phyloP scores from a whole-genome alignment of 1,140 invertebrate species.

The Drosophila kanapiae region DNA sequence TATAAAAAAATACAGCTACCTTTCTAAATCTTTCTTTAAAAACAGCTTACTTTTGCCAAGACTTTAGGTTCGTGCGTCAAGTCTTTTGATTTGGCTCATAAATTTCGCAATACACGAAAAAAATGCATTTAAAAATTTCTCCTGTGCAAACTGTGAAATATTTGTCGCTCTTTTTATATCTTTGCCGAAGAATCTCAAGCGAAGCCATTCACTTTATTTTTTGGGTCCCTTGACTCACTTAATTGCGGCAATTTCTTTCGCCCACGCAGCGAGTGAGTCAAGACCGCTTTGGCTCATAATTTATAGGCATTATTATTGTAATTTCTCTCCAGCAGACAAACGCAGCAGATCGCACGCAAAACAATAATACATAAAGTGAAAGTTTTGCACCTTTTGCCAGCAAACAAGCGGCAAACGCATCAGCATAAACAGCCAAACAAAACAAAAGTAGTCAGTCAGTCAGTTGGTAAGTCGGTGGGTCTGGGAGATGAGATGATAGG shows the following conservation, averaged over 20 bases:
- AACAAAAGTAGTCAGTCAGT: slow-evolving; percentile 35
- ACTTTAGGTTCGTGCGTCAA: slow-evolving; percentile 51
- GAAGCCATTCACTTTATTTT: slow-evolving; percentile 37
- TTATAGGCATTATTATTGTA: slow-evolving; percentile 80
- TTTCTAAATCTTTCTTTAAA: neutral
- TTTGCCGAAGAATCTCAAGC: slow-evolving; percentile 41
- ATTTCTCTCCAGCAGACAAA: slow-evolving; percentile 58
- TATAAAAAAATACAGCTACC: neutral
- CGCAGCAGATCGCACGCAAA: slow-evolving; percentile 71
- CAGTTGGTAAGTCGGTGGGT: slow-evolving; percentile 32
- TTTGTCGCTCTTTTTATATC: slow-evolving; percentile 30
- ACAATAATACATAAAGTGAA: slow-evolving; percentile 79
- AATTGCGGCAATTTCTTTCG: slow-evolving; percentile 64
- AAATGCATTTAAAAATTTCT: slow-evolving; percentile 19
- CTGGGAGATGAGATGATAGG: slow-evolving; percentile 27
- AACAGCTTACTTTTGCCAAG: neutral
- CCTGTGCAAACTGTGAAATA: slow-evolving; percentile 18
- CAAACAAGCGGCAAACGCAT: slow-evolving; percentile 62
- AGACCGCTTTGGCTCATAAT: slow-evolving; percentile 63
- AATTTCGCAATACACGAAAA: slow-evolving; percentile 5
- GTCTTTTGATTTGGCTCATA: slow-evolving; percentile 50
- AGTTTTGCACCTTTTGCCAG: slow-evolving; percentile 74
- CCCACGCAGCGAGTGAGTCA: slow-evolving; percentile 59
- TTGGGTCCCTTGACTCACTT: slow-evolving; percentile 55
- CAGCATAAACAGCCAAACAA: slow-evolving; percentile 57